Evolutionary conservation across 2,888 invertebrate genomes (phyloP), one percentile per base, ranked within the genome.

Genomic region (Sceliomorpha sp.): DNA sequence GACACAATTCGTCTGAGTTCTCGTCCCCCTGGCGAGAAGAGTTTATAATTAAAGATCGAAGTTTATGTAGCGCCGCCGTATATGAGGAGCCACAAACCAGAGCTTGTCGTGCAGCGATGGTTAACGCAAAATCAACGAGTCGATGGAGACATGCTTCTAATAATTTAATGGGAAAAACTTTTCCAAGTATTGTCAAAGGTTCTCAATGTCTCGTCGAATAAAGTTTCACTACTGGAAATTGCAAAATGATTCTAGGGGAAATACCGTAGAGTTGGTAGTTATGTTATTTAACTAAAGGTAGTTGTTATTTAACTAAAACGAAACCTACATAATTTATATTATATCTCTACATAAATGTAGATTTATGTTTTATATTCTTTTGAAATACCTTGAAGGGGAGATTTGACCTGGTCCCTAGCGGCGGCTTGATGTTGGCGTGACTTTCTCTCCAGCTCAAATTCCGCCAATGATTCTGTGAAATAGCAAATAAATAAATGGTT

Each of bases 391-490:
- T 95, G 94, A 70, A 96, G 91, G 27, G 95, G 95, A 79, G 95
- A 94, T 89, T 96, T 96, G 53, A 95, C 95, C 77, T 88, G 88
- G 85, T 96, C 96, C 74, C 94, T 92, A 85, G 96, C 96, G 87
- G 92, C 90, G 73, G 91, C 90, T 76, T 92, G 92, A 80, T 94
- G 95, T 83, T 94, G 94, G 73, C 95, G 93, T 39, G 93, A 92
- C 89, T 96, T 96, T 88, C 96, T 92, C 88, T 96, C 96, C 92
- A 95, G 92, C 89, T 96, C 96, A 85, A 96, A 90, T 89, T 96
- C 96, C 75, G 95, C 95, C 82, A 96, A 89, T 62, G 95, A 93
- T 90, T 96, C 96, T 96, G 91, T 72, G 90, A 91, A 88, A 89
- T 89, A 89, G 76, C 78, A 74, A 70, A 58, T 70, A 74, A 67